phyloP scores from a whole-genome alignment of 2,797 vertebrate genomes.

The Peromyscus melanophrys region DNA sequence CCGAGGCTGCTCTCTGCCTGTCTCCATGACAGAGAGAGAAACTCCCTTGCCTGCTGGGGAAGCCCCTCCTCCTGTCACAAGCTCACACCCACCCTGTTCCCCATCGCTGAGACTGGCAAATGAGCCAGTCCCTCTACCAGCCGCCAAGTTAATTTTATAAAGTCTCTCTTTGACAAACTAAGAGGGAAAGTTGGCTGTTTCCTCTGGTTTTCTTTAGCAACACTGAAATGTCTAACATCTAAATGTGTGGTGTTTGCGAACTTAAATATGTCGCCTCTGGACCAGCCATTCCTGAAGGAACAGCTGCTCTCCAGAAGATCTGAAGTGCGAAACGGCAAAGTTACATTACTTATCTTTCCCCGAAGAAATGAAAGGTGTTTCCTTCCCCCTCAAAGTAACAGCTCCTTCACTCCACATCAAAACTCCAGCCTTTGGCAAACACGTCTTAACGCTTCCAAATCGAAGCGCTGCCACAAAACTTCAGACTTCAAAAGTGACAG shows the following conservation, averaged over 20 bases:
- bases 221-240: slow-evolving; percentile 81
- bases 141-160: slow-evolving; percentile 79
- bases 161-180: slow-evolving; percentile 79
- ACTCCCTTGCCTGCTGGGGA: background rate
- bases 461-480: background rate
- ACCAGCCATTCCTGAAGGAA: slow-evolving; percentile 78
- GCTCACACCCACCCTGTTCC: background rate
- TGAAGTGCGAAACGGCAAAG: slow-evolving; percentile 66
- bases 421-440: slow-evolving; percentile 82
- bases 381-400: slow-evolving; percentile 79
- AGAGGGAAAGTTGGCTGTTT: slow-evolving; percentile 79
- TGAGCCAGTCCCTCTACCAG: slow-evolving; percentile 54
- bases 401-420: slow-evolving; percentile 76
- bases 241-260: slow-evolving; percentile 82
- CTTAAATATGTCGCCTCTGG: slow-evolving; percentile 82
- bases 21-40: background rate
- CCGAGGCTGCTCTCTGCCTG: background rate
- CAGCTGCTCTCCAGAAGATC: slow-evolving; percentile 82
- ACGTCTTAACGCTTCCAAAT: slow-evolving; percentile 57
- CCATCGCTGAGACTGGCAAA: slow-evolving; percentile 74
- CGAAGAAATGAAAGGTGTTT: slow-evolving; percentile 79
- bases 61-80: background rate
- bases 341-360: slow-evolving; percentile 67
- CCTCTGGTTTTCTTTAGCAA: slow-evolving; percentile 83
- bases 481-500: slow-evolving; percentile 64